Evolutionary conservation across 2,113 vertebrate species (phyloP), one percentile per base, ranked within the genome.

Genomic region (Phainopepla nitens): DNA sequence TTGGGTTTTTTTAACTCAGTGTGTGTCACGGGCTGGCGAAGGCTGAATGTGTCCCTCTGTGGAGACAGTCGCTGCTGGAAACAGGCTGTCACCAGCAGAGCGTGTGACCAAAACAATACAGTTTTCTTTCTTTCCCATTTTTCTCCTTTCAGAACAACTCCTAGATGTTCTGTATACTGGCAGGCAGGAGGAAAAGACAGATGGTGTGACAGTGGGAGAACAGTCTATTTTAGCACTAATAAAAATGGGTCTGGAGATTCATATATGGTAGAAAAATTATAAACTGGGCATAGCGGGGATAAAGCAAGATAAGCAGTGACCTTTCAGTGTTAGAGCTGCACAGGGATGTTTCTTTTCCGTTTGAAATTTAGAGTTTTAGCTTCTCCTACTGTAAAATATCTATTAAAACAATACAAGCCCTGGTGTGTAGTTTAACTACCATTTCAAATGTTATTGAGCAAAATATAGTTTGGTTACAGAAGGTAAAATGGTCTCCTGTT

Each of bases 171-270:
- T 88, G 51, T 83, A 15, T 92, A 68, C 81, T 89, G 92, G 93
- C 90, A 77, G 87, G 89, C 83, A 62, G 87, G 68, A 94, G 81
- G 83, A 90, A 79, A 53, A 81, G 79, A 94, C 97, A 97, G 97
- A 97, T 97, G 97, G 97, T 94, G 88, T 95, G 90, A 96, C 92
- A 94, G 90, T 97, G 92, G 97, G 92, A 95, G 96, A 96, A 97
- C 87, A 84, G 90, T 95, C 96, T 97, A 96, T 97, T 96, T 97
- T 97, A 94, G 90, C 95, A 95, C 95, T 97, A 97, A 97, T 97
- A 92, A 96, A 97, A 97, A 96, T 90, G 94, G 65, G 90, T 75
- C 82, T 81, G 66, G 60, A 92, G 88, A 94, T 94, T 82, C 79
- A 60, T 75, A 78, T 83, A 82, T 0, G 3, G 90, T 76, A 90